Conservation (phyloP, 2,888 invertebrate species). For the Troilus luridus region DNA sequence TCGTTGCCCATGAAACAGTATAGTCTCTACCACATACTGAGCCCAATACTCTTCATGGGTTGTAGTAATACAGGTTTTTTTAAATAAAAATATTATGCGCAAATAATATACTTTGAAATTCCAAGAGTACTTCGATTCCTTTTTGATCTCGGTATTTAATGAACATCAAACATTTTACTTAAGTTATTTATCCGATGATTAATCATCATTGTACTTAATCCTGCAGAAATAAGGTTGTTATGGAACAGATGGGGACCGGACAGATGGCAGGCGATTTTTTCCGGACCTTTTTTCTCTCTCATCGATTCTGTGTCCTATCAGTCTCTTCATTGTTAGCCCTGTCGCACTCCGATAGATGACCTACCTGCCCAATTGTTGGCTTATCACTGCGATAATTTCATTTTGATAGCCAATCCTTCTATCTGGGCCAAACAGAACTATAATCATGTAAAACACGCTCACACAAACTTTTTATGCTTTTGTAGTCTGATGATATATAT, state of each 20-base stretch:
- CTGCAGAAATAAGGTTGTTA: background rate
- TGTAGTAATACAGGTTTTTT: too few species aligned
- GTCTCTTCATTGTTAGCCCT: background rate
- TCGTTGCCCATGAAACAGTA: too few species aligned
- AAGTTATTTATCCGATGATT: background rate
- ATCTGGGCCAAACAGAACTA: too few species aligned
- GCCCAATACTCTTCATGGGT: too few species aligned
- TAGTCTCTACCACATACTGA: too few species aligned
- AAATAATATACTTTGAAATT: too few species aligned
- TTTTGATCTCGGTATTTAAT: background rate
- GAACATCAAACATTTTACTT: background rate
- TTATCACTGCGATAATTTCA: background rate
- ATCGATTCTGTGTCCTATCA: conserved; percentile 3
- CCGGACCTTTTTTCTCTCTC: background rate
- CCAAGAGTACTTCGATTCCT: too few species aligned
- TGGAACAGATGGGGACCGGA: background rate
- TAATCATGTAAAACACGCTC: too few species aligned
- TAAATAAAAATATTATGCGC: too few species aligned
- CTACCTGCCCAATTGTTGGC: background rate
- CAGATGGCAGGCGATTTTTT: background rate
- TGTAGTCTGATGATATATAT: too few species aligned
- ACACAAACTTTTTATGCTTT: too few species aligned
- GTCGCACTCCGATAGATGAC: background rate
- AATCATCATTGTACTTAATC: background rate
- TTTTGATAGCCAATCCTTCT: background rate